Evolutionary conservation across 2,888 invertebrate species (phyloP), one percentile per base, ranked within the genome.

Genomic region (Pristionchus japonicus): DNA sequence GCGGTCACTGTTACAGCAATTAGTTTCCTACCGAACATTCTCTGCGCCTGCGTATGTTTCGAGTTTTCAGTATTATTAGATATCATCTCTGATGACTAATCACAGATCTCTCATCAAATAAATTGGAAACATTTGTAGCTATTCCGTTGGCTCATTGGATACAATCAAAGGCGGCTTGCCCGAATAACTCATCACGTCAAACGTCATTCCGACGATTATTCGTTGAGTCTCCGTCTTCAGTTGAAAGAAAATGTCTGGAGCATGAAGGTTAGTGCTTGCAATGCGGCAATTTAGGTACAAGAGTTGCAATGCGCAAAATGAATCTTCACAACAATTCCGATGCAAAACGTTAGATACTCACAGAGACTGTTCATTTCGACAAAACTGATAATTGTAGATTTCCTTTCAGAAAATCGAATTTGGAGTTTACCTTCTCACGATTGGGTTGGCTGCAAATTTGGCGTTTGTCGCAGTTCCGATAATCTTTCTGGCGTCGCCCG

Each of bases 201-300:
- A 17, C 6, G 43, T 3, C 37, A 43, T 43, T 9, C 74, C 1
- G 74, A 74, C 43, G 40, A 74, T 1, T 74, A 74, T 34, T 40
- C 74, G 6, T 43, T 74, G 40, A 74, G 74, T 43, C 23, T 74
- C 7, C 74, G 74, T 43, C 17, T 74, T 34, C 74, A 74, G n/a
- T n/a, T 74, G 74, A 74, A 43, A 43, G 74, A 74, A 27, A 74
- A 74, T 34, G n/a, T 74, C 6, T 74, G 40, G 43, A 43, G 74
- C 43, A 43, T 74, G 74, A 40, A 43, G 74, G 74, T 74, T 15
- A 6, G 11, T 43, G 43, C 11, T 43, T 43, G n/a, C n/a, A n/a
- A n/a, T n/a, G n/a, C n/a, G n/a, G n/a, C n/a, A n/a, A n/a, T n/a
- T n/a, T n/a, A n/a, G n/a, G n/a, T n/a, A n/a, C n/a, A n/a, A n/a